These are phyloP conservation scores for Dolichopus griseipennis DNA, from an alignment of 2,888 invertebrate genomes.

Conservation along the genomic window DNA sequence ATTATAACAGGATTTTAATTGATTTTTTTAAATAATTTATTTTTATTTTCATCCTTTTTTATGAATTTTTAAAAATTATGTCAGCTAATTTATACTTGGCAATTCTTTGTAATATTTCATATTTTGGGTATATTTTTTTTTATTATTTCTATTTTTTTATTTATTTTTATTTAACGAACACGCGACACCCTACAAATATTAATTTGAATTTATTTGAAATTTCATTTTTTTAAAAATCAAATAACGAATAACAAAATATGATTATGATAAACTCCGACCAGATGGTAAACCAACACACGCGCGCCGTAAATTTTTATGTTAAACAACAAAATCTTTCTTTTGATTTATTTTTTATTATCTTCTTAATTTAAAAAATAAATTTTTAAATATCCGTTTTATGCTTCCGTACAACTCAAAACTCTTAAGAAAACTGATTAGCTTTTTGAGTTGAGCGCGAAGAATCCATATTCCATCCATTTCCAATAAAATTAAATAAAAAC, in stretches of 20 bases:
- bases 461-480: too few relatives aligned
- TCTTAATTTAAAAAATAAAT: too few relatives aligned
- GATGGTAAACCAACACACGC: constrained; percentile 6
- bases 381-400: background rate
- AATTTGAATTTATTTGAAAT: background rate
- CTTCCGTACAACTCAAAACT: background rate
- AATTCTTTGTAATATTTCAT: background rate
- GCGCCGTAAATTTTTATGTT: background rate
- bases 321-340: background rate
- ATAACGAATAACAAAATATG: background rate
- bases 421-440: background rate
- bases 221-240: background rate
- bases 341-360: background rate
- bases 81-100: too few relatives aligned
- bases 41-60: too few relatives aligned
- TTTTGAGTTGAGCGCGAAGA: background rate
- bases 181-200: background rate
- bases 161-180: background rate
- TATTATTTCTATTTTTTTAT: background rate
- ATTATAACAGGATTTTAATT: too few relatives aligned
- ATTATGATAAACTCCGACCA: background rate
- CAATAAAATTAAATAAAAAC: too few relatives aligned
- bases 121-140: too few relatives aligned
- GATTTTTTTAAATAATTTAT: too few relatives aligned
- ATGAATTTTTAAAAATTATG: too few relatives aligned